Percentiles rank a stretch among this genome's conserved stretches.
phyloP scores from a whole-genome alignment of 2,797 vertebrate genomes.

The Melanotaenia boesemani region DNA sequence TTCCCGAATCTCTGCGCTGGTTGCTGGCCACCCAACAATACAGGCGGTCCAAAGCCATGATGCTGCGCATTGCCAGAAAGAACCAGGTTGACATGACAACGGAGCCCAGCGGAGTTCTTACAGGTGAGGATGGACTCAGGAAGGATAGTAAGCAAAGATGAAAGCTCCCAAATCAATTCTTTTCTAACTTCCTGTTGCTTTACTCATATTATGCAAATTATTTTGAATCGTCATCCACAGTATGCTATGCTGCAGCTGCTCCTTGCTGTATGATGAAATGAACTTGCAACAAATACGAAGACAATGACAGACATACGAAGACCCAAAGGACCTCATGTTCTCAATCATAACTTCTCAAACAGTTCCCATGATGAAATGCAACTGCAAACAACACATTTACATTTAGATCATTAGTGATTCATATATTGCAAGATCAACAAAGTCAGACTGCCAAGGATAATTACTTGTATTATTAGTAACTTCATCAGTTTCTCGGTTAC shows the following conservation, averaged over 20 bases:
- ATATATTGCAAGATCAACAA: background rate
- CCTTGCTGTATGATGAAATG: constrained; percentile 53
- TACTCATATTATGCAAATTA: constrained; percentile 8
- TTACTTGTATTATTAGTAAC: background rate
- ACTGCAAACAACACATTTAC: constrained; percentile 7
- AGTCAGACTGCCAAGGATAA: background rate
- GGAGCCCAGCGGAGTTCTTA: constrained; percentile 88
- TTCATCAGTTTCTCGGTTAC: background rate
- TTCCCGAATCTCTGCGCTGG: constrained; percentile 97
- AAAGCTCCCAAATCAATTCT: background rate
- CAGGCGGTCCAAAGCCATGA: constrained; percentile 90
- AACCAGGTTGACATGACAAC: constrained; percentile 87
- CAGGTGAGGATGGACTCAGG: constrained; percentile 81
- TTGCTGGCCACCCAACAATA: constrained; percentile 96
- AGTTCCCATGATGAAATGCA: constrained; percentile 48
- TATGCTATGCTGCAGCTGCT: constrained; percentile 20
- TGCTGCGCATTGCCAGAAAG: constrained; percentile 89
- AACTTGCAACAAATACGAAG: constrained; percentile 32
- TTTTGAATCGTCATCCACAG: background rate
- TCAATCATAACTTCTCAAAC: background rate
- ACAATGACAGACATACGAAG: constrained; percentile 1
- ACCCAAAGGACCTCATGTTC: constrained; percentile 1
- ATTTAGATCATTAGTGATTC: background rate
- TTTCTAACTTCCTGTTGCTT: constrained; percentile 10
- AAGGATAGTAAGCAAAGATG: background rate